phyloP scores from a whole-genome alignment of 2,888 invertebrate species.

The Beris morrisii region DNA sequence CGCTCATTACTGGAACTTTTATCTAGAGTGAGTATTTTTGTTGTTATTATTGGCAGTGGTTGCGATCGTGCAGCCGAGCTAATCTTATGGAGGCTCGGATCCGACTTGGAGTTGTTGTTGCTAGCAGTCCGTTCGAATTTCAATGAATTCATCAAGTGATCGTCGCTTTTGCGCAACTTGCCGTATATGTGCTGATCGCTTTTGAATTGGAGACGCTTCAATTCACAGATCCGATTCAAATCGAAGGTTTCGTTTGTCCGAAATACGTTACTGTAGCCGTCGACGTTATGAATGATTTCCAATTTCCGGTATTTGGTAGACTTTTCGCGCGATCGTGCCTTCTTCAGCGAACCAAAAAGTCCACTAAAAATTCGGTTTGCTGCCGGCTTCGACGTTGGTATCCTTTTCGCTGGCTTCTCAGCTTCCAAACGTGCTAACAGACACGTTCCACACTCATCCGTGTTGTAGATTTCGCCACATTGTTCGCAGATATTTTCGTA shows the following conservation, averaged over 20 bases:
- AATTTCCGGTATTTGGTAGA: slow-evolving; percentile 41
- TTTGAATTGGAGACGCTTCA: slow-evolving; percentile 42
- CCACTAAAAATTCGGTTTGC: slow-evolving; percentile 27
- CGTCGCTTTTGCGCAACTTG: slow-evolving; percentile 42
- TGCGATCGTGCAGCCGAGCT: slow-evolving; percentile 4
- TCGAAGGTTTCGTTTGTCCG: slow-evolving; percentile 53
- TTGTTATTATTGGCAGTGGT: not conserved
- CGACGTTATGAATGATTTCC: slow-evolving; percentile 53
- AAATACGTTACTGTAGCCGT: slow-evolving; percentile 49
- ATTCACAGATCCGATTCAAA: slow-evolving; percentile 50
- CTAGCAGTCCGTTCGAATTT: not conserved
- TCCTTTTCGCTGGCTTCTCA: slow-evolving; percentile 27
- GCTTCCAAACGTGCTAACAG: slow-evolving; percentile 31
- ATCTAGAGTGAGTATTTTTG: not conserved
- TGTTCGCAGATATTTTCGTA: slow-evolving; percentile 54
- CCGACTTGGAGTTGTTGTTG: slow-evolving; percentile 33
- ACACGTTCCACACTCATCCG: slow-evolving; percentile 45
- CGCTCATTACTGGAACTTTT: not conserved
- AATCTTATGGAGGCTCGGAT: slow-evolving; percentile 33
- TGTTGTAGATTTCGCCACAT: slow-evolving; percentile 50
- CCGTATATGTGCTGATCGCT: slow-evolving; percentile 51
- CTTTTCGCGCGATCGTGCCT: slow-evolving; percentile 32
- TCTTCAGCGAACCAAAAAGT: slow-evolving; percentile 34
- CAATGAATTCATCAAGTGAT: slow-evolving; percentile 39
- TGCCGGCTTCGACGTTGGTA: not conserved